Evolutionary conservation across 2,797 vertebrate genomes (phyloP), one percentile per base, ranked within the genome.

Genomic region (Halcyon chelicuti): DNA sequence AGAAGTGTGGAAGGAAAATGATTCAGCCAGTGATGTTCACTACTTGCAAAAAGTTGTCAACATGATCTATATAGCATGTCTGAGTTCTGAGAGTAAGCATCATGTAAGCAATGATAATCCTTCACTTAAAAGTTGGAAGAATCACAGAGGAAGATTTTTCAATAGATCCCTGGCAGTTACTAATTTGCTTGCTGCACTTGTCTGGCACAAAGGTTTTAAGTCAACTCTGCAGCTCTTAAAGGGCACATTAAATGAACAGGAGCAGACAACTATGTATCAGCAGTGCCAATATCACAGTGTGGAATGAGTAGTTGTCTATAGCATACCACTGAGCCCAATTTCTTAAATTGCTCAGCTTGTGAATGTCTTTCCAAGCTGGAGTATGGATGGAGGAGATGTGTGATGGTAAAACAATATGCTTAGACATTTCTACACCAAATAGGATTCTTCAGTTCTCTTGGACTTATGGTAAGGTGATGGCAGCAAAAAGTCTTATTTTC

Each of bases 41-140:
- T 61, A 40, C 66, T 86, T 88, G 62, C 65, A 91, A 82, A 67
- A 83, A 74, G 76, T 91, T 97, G 87, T 93, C 90, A 86, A 1
- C 26, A 83, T 94, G 90, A 97, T 95, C 87, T 87, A 93, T 90
- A 61, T n/a, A 90, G 33, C n/a, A 61, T 1, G 4, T 73, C 82
- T 67, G 81, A 74, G 10, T 71, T 91, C 77, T 61, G 82, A 86
- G 79, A 94, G 72, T 79, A 92, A 94, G 75, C 68, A 60, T 90
- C 76, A 39, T 42, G 57, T 65, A 91, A 90, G 72, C 60, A 90
- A 46, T 51, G 49, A 88, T 95, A 95, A 96, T 93, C 65, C 61
- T 90, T 91, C 90, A 85, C 54, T 86, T 88, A 75, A 81, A 35
- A 54, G 68, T 8, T 82, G 75, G 40, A 86, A 55, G 29, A 74